Percentiles rank a stretch among this genome's conserved stretches.
Conservation (phyloP, 2,797 vertebrate genomes). For the Argentina silus region DNA sequence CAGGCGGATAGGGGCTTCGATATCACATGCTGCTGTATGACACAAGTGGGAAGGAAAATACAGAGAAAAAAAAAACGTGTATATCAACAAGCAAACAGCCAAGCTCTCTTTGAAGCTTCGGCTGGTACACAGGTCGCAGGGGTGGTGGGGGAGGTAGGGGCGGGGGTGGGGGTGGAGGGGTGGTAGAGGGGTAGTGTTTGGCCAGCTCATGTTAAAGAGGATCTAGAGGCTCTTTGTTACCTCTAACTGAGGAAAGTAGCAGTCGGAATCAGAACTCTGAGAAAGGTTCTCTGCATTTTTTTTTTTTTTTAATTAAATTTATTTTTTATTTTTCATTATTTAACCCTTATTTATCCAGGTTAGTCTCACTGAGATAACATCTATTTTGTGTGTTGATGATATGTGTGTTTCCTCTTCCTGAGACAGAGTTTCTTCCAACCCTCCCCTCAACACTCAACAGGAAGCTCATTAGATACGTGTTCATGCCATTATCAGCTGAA, state of each 20-base stretch:
- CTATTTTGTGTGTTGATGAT: too few species aligned
- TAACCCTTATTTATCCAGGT: too few species aligned
- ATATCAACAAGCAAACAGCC: constrained; percentile 76
- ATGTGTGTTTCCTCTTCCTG: too few species aligned
- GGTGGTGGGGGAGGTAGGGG: constrained; percentile 47
- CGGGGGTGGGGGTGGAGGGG: too few species aligned
- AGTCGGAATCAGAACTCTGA: constrained; percentile 44
- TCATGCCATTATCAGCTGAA: too few species aligned
- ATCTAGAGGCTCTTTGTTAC: constrained; percentile 68
- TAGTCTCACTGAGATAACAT: too few species aligned
- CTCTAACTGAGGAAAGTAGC: constrained; percentile 49
- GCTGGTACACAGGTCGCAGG: constrained; percentile 65
- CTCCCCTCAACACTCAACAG: too few species aligned
- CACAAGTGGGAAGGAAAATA: constrained; percentile 72
- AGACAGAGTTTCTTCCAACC: too few species aligned
- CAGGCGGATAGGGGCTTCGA: constrained; percentile 75
- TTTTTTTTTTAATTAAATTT: background rate
- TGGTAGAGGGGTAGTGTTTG: constrained; percentile 54
- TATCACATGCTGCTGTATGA: constrained; percentile 72
- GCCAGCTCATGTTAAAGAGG: constrained; percentile 73
- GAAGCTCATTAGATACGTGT: too few species aligned
- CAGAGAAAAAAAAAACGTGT: constrained; percentile 67
- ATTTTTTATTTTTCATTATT: too few species aligned
- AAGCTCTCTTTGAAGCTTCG: constrained; percentile 67
- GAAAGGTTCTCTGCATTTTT: background rate